Base-by-base conservation (phyloP, 1,140 invertebrate species). In the Drosophila tropicalis region DNA sequence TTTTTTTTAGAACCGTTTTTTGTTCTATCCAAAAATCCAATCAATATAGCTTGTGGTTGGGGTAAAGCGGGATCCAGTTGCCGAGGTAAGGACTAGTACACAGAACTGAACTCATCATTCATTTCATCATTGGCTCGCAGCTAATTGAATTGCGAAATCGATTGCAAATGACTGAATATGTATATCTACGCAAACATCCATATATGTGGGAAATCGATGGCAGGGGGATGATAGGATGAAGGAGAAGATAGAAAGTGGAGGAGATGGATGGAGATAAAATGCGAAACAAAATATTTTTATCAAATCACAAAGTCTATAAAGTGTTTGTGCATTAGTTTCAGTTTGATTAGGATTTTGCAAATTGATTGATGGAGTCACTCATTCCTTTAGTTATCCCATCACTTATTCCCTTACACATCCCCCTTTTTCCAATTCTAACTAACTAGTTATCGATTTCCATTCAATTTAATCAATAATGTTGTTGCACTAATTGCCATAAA, bases 101-200 rank as follows among this genome's bases (percentile, higher is more conserved):
- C 22, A 22, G 44, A 51, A 51, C 44, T 51, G 29, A 29, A 29
- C 34, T 36, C 79, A 82, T 86, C 76, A 82, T 76, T 86, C 79
- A 86, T 76, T 86, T 86, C 83, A 79, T 80, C 83, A 83, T 73
- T 72, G 75, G 55, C 74, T 15, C 5, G n/a, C 32, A 62, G 70
- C 80, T 87, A 87, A 86, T 86, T 86, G 79, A 86, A 86, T 86
- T 79, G 65, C 68, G 62, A 73, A 79, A 82, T 87, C 63, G 83
- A 85, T 87, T 75, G 36, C 67, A 75, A 29, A 57, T 81, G 81
- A 76, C 63, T 82, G 64, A 29, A 70, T 55, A 60, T 22, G 61
- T 40, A 47, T 67, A 51, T 36, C 67, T 47, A 34, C 39, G 10
- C 32, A 34, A 70, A 56, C 55, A 36, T 44, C 36, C 29, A 29